Conservation (phyloP, 2,113 vertebrate genomes). For the Psephotus haematonotus region DNA sequence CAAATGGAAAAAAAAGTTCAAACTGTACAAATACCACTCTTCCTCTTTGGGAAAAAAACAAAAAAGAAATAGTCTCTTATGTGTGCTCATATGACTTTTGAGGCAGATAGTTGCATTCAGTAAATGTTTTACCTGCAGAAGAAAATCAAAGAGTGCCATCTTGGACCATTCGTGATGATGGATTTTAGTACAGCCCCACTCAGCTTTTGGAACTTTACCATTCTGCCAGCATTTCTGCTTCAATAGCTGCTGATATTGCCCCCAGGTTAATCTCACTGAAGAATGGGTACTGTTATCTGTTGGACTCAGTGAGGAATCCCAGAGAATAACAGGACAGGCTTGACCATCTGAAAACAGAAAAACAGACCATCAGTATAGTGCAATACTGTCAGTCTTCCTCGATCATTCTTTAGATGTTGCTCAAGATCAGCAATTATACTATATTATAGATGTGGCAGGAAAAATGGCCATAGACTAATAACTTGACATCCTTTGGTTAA, state of each 20-base stretch:
- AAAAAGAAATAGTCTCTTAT: neutral
- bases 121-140: slow-evolving; percentile 86
- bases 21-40: neutral
- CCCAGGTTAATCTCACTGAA: slow-evolving; percentile 85
- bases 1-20: neutral
- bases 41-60: neutral
- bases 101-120: neutral
- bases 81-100: neutral
- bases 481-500: neutral
- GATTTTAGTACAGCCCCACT: slow-evolving; percentile 84
- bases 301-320: slow-evolving; percentile 84
- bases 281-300: slow-evolving; percentile 76
- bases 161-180: slow-evolving; percentile 95
- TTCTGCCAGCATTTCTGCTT: slow-evolving; percentile 90
- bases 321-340: slow-evolving; percentile 84
- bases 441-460: slow-evolving; percentile 11
- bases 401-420: neutral
- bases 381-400: neutral
- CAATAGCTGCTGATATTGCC: slow-evolving; percentile 84
- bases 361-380: neutral
- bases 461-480: neutral
- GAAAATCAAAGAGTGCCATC: slow-evolving; percentile 93
- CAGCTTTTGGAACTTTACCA: slow-evolving; percentile 81
- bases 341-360: slow-evolving; percentile 75
- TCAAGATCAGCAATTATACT: neutral